These are phyloP conservation scores for Nothobranchius kuhntae DNA, from an alignment of 2,113 vertebrate species.

Conservation along the genomic window DNA sequence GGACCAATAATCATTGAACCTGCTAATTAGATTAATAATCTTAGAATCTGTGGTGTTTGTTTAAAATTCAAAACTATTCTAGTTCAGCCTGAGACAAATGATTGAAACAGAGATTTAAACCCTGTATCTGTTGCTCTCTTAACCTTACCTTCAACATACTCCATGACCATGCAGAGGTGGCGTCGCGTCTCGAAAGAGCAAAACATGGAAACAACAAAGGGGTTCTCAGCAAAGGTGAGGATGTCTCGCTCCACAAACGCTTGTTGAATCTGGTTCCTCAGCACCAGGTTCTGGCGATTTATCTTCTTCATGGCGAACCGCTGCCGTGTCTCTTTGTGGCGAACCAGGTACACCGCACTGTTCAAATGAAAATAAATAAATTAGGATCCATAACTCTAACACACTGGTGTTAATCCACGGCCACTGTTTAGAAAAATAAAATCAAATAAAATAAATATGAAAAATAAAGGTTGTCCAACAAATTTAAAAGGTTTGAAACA, in stretches of 20 bases:
- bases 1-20: too few species aligned
- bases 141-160: conserved; percentile 93
- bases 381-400: too few species aligned
- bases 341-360: conserved; percentile 94
- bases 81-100: neutral
- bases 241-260: conserved; percentile 98
- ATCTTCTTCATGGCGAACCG: conserved; percentile 99
- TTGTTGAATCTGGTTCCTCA: conserved; percentile 98
- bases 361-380: neutral
- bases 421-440: neutral
- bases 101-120: neutral
- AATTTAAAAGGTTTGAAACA: neutral
- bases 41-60: neutral
- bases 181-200: conserved; percentile 95
- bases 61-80: neutral
- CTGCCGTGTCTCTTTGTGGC: conserved; percentile 91
- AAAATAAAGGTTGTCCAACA: neutral
- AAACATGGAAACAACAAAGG: conserved; percentile 98
- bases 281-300: conserved; percentile 95
- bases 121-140: neutral
- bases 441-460: neutral
- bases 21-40: neutral
- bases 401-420: neutral
- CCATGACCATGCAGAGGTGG: conserved; percentile 99
- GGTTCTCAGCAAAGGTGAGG: conserved; percentile 96